A percentile compares a stretch with the other conserved stretches of the same genome.
phyloP scores from a whole-genome alignment of 2,888 invertebrate species.

The Platynereis dumerilii region DNA sequence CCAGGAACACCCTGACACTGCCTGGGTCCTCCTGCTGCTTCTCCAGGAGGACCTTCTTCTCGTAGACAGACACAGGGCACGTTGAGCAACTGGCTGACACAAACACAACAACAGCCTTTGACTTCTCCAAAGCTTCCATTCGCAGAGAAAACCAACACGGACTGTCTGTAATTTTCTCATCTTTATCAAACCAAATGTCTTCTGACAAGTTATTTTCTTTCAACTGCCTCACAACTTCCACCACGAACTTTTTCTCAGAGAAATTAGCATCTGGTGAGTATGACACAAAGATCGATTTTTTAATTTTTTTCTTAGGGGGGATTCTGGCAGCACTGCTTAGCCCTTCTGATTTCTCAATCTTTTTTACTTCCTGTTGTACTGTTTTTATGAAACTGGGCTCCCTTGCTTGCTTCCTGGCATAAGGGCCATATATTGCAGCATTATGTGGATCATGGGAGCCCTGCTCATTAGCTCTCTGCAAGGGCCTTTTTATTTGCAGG shows the following conservation, averaged over 20 bases:
- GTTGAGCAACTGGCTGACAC: slow-evolving; percentile 57
- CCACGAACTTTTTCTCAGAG: slow-evolving; percentile 56
- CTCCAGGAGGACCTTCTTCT: slow-evolving; percentile 55
- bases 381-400: slow-evolving; percentile 5
- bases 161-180: slow-evolving; percentile 57
- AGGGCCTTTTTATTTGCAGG: no score
- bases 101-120: slow-evolving; percentile 54
- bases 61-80: slow-evolving; percentile 59
- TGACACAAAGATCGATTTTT: slow-evolving; percentile 58
- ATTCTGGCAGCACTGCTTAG: no score
- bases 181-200: slow-evolving; percentile 62
- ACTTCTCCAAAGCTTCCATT: slow-evolving; percentile 60
- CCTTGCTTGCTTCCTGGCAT: not conserved
- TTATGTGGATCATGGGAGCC: no score
- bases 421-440: not conserved
- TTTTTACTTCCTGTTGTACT: slow-evolving; percentile 1
- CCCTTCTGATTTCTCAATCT: not conserved
- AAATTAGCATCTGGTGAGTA: slow-evolving; percentile 61
- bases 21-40: slow-evolving; percentile 44
- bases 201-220: slow-evolving; percentile 61
- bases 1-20: slow-evolving; percentile 50
- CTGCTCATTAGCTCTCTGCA: no score
- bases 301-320: slow-evolving; percentile 44
- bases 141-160: slow-evolving; percentile 60
- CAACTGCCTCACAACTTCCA: slow-evolving; percentile 55